phyloP scores from a whole-genome alignment of 2,113 vertebrate species.

The Callocephalon fimbriatum region DNA sequence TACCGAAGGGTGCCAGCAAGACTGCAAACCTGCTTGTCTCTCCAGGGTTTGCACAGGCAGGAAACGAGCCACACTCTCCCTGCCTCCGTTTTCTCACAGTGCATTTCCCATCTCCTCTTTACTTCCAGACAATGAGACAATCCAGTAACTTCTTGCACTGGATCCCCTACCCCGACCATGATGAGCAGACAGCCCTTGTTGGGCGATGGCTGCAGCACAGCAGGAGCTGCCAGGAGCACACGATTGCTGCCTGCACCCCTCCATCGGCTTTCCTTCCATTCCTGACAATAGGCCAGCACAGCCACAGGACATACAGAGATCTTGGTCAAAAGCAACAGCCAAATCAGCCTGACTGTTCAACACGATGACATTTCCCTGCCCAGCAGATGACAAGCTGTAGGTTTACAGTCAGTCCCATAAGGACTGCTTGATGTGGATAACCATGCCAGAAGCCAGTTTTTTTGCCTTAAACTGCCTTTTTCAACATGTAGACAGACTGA shows the following conservation, averaged over 20 bases:
- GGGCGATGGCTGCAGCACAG: not conserved
- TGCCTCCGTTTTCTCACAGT: fast-evolving
- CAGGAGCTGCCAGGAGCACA: fast-evolving
- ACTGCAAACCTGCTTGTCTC: not conserved
- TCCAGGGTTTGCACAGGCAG: not conserved
- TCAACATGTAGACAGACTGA: not conserved
- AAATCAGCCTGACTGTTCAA: not conserved
- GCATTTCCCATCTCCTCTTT: not conserved
- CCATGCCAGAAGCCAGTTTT: not conserved
- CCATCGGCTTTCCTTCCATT: fast-evolving
- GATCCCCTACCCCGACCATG: not conserved
- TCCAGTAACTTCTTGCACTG: not conserved
- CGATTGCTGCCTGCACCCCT: not conserved
- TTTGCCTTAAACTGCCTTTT: not conserved
- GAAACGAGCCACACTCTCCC: not conserved
- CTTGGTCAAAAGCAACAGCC: not conserved
- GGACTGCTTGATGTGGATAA: not conserved
- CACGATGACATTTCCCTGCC: not conserved
- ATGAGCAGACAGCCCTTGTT: not conserved
- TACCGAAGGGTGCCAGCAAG: not conserved
- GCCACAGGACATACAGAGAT: not conserved
- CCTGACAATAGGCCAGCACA: not conserved
- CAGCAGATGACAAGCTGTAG: fast-evolving
- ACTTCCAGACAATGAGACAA: not conserved
- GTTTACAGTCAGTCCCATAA: not conserved